Evolutionary conservation across 2,888 invertebrate species (phyloP), one percentile per base, ranked within the genome.

Genomic region (Pelosia muscerda): DNA sequence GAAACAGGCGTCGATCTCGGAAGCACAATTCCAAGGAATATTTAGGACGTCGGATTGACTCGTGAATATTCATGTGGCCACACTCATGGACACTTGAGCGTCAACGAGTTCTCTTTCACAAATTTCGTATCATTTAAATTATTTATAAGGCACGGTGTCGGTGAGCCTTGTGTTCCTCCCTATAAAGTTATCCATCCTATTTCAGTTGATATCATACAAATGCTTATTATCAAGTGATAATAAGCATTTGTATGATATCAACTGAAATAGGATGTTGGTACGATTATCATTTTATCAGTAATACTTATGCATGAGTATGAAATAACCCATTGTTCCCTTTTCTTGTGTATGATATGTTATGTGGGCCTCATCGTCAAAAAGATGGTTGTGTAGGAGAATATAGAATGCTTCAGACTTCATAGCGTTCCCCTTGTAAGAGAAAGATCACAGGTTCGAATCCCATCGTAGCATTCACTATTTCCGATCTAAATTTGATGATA

Each of bases 1-100:
- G 78, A 76, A 77, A 79, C 78, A 83, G 83, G 82, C 83, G 82
- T 85, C 81, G 82, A 84, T 85, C 80, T 79, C 72, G 61, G 75
- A 77, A 81, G 81, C 75, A 73, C 74, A 80, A 79, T 79, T 71
- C 76, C 76, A 59, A 78, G 73, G 79, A 85, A 83, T 83, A 85
- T 83, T 81, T 79, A 76, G 78, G 74, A 73, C 69, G 77, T 68
- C 74, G 76, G 78, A 81, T 84, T 84, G 82, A 83, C 67, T 73
- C 63, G 68, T 88, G 88, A 88, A 90, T 90, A 90, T 90, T 90
- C 88, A 90, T 90, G 86, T 75, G 74, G 83, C 85, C 85, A 82
- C 82, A 83, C 84, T 87, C 76, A 72, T 78, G 74, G 81, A 75
- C 82, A 76, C 86, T 85, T 78, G 73, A 83, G 74, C 76, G 78